Conservation (phyloP, 2,888 invertebrate genomes). For the Lasioglossum vierecki region DNA sequence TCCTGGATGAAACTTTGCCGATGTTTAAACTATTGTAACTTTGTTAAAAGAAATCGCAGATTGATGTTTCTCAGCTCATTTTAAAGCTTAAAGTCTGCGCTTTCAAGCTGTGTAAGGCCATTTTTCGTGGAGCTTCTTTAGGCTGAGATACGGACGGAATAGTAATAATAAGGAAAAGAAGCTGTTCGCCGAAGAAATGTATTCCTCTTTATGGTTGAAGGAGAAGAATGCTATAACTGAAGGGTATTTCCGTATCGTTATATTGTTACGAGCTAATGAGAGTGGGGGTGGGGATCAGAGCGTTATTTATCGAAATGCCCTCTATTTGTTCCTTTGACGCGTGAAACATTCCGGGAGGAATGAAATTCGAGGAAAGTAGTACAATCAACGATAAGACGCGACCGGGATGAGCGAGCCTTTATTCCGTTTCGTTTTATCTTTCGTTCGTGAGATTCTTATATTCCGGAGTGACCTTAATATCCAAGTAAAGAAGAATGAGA, state of each 20-base stretch:
- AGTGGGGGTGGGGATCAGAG: rapidly evolving
- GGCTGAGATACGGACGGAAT: neutral
- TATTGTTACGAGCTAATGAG: neutral
- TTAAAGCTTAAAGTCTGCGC: neutral
- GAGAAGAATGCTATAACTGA: neutral
- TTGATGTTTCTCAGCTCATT: rapidly evolving
- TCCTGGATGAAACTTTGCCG: neutral
- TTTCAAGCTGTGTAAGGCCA: rapidly evolving
- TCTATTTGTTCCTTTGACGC: slow-evolving; percentile 36
- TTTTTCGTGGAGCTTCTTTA: neutral
- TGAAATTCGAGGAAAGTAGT: slow-evolving; percentile 42
- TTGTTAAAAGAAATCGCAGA: neutral
- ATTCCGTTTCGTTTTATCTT: slow-evolving; percentile 56
- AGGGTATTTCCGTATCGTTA: neutral
- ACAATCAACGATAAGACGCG: slow-evolving; percentile 56
- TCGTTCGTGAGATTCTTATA: slow-evolving; percentile 49
- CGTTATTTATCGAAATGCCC: slow-evolving; percentile 46
- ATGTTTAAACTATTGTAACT: neutral
- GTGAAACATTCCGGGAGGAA: slow-evolving; percentile 20
- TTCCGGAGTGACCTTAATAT: slow-evolving; percentile 57
- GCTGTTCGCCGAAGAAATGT: neutral
- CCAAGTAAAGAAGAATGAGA: slow-evolving; percentile 47
- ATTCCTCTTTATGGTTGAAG: neutral
- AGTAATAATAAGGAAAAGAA: neutral
- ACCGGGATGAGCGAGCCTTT: slow-evolving; percentile 43